These are phyloP conservation scores for Spilarctia lutea DNA, from an alignment of 2,888 invertebrate genomes.

Conservation along the genomic window DNA sequence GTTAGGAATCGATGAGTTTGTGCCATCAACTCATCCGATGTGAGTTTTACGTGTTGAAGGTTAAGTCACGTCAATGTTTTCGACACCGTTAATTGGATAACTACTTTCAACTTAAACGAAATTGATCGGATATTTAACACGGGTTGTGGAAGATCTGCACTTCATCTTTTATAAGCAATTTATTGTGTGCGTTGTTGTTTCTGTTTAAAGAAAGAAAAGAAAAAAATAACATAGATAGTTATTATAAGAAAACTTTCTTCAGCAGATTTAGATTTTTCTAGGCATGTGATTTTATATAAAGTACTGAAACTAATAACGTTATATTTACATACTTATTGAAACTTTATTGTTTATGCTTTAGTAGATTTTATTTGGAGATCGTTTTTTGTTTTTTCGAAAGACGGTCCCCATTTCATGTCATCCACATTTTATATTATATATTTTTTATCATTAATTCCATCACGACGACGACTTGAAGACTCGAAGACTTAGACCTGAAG, in stretches of 20 bases:
- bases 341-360: too few relatives aligned
- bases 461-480: too few relatives aligned
- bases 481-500: too few relatives aligned
- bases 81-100: conserved; percentile 60
- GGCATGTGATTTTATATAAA: too few relatives aligned
- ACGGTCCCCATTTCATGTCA: too few relatives aligned
- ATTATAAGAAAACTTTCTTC: not conserved
- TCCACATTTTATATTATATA: too few relatives aligned
- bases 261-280: too few relatives aligned
- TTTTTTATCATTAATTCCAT: too few relatives aligned
- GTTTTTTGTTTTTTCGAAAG: not conserved
- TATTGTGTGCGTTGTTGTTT: not conserved
- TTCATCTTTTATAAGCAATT: not conserved
- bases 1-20: conserved; percentile 58
- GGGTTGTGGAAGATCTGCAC: not conserved
- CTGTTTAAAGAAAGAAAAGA: not conserved
- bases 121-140: not conserved
- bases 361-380: too few relatives aligned
- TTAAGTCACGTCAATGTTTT: conserved; percentile 49
- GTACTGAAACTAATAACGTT: too few relatives aligned
- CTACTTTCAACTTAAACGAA: conserved; percentile 39
- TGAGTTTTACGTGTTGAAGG: conserved; percentile 37
- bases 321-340: too few relatives aligned
- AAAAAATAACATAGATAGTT: not conserved
- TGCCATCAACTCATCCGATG: conserved; percentile 45